Percentiles rank a stretch among this genome's conserved stretches.
Conservation (phyloP, 2,797 vertebrate genomes). For the Martes flavigula region DNA sequence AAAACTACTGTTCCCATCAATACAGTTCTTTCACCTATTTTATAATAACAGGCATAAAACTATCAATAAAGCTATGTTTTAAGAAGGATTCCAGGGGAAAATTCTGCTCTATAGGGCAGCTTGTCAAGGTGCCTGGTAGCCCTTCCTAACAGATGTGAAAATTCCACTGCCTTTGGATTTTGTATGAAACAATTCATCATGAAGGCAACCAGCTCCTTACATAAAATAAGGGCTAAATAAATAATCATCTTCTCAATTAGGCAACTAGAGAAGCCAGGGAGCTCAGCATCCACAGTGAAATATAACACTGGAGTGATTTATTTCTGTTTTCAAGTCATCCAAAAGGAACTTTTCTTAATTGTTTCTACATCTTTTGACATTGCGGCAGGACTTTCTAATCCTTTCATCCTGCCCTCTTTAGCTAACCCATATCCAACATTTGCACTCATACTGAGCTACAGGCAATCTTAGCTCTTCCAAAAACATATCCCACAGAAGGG, state of each 20-base stretch:
- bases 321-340: neutral
- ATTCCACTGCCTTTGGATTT: neutral
- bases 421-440: neutral
- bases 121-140: neutral
- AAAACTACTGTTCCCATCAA: neutral
- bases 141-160: neutral
- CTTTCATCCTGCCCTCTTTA: neutral
- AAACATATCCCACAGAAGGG: neutral
- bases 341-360: neutral
- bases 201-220: neutral
- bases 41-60: neutral
- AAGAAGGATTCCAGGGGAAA: neutral
- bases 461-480: neutral
- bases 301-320: neutral
- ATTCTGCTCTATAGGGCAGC: neutral
- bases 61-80: neutral
- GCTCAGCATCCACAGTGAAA: neutral
- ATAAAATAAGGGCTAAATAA: neutral
- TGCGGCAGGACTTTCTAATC: neutral
- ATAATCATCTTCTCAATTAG: neutral
- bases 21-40: neutral
- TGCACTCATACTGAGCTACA: neutral
- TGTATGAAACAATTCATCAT: neutral
- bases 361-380: neutral
- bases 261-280: neutral